Evolutionary conservation across 2,797 vertebrate genomes (phyloP), one percentile per base, ranked within the genome.

Genomic region (Siniperca obscura): DNA sequence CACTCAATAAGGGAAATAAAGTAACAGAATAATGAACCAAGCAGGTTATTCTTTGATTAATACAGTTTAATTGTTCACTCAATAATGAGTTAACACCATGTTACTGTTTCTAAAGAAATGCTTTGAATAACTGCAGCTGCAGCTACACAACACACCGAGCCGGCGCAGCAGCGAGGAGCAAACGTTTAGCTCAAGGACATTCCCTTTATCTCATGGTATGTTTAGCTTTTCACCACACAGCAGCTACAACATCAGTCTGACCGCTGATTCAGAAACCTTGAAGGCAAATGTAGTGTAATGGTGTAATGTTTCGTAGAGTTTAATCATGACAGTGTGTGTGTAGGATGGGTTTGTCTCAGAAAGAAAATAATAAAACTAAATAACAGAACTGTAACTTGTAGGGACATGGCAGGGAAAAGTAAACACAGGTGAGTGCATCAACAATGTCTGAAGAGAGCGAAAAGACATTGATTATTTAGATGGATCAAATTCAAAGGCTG

Each of bases 401-500:
- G 71, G 17, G 46, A 72, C 79, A 76, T 42, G 83, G 80, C 22
- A 76, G 67, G 17, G 12, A 34, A 80, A 75, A 30, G 68, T 64
- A 76, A 81, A 86, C 59, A 71, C 81, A 84, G 60, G 80, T 83
- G 76, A 82, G 69, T 42, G 5, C 3, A 46, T 59, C 44, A 72
- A 25, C 27, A 74, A 5, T 5, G 25, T 44, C 5, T 50, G 17
- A 8, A 7, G 50, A 17, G 22, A 55, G 57, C 13, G 76, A 25
- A 48, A 21, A 57, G 19, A 19, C 40, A 36, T 48, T 38, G 27
- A 70, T 69, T 67, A 0, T 36, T 14, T 14, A 36, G 4, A 56
- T 4, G 34, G 62, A 74, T 72, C 64, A 75, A 65, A 90, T 73
- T 50, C 56, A 93, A 83, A 84, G 90, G 66, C 88, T 90, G 69